Evolutionary conservation across 2,797 vertebrate species (phyloP).

Genomic region (Neosalanx taihuensis): DNA sequence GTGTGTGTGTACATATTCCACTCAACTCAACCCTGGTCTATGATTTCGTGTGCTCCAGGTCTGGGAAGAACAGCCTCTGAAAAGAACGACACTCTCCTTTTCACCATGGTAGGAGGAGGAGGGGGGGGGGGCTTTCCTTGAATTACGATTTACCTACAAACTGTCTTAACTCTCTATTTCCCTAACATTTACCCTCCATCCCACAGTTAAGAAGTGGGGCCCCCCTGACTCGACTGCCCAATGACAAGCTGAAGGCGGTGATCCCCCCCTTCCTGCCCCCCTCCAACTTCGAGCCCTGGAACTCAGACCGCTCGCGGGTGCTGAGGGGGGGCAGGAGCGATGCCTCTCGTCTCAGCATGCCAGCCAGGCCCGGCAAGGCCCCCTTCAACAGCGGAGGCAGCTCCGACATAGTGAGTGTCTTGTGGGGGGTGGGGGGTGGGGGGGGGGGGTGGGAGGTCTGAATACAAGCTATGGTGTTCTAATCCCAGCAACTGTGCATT

Average conservation of each 20-base stretch:
- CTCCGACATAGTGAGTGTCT: slow-evolving; percentile 81
- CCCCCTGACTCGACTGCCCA: slow-evolving; percentile 89
- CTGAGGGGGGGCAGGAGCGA: slow-evolving; percentile 81
- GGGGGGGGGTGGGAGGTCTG: no score
- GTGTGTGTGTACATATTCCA: neutral
- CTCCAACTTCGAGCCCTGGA: slow-evolving; percentile 95
- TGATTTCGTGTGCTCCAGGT: slow-evolving; percentile 62
- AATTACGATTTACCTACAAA: no score
- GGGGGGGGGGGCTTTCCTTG: no score
- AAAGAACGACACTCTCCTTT: slow-evolving; percentile 85
- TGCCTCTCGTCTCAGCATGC: slow-evolving; percentile 77
- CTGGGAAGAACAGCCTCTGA: slow-evolving; percentile 73
- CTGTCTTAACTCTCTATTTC: neutral
- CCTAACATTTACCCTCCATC: neutral
- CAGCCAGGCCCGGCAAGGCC: slow-evolving; percentile 74
- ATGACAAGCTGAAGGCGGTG: slow-evolving; percentile 94
- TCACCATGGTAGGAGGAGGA: slow-evolving; percentile 84
- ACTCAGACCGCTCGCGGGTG: slow-evolving; percentile 82
- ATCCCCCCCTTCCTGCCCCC: slow-evolving; percentile 96
- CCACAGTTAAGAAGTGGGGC: slow-evolving; percentile 86
- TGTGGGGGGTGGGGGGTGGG: neutral
- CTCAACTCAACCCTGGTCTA: neutral
- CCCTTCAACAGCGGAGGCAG: slow-evolving; percentile 82
- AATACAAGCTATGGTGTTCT: neutral
- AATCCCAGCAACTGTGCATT: slow-evolving; percentile 11